Percentiles rank a stretch among this genome's conserved stretches.
These are phyloP conservation scores for Leptinotarsa tumamoca DNA, from an alignment of 2,888 invertebrate genomes.

Conservation along the genomic window DNA sequence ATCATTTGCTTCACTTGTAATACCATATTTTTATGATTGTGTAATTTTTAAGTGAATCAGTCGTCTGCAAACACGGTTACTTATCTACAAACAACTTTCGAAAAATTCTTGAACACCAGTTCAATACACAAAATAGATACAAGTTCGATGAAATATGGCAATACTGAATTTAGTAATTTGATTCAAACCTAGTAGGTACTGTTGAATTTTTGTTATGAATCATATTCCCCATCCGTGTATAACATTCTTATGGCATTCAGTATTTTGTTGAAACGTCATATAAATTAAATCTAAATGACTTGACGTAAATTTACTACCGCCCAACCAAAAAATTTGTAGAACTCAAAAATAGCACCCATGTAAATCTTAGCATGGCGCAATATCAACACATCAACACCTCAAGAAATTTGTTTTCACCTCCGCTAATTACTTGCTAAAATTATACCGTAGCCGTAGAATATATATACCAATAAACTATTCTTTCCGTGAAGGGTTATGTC, in stretches of 20 bases:
- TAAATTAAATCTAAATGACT: neutral
- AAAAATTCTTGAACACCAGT: too few species aligned
- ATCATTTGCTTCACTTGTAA: too few species aligned
- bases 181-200: too few species aligned
- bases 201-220: too few species aligned
- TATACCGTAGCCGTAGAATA: neutral
- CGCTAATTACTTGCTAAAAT: slow-evolving; percentile 36
- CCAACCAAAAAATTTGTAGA: neutral
- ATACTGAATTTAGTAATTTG: too few species aligned
- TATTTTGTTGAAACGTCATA: neutral
- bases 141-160: too few species aligned
- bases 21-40: too few species aligned
- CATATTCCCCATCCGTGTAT: too few species aligned
- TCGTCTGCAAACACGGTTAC: too few species aligned
- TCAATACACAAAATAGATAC: too few species aligned
- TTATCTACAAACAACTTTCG: too few species aligned
- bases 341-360: slow-evolving; percentile 29
- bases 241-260: neutral
- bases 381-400: slow-evolving; percentile 33
- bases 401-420: slow-evolving; percentile 25
- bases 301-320: slow-evolving; percentile 10
- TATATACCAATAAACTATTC: slow-evolving; percentile 30
- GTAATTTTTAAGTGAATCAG: too few species aligned
- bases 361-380: slow-evolving; percentile 18
- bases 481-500: slow-evolving; percentile 25